These are phyloP conservation scores for Monochamus alternatus DNA, from an alignment of 2,888 invertebrate species.

Conservation along the genomic window DNA sequence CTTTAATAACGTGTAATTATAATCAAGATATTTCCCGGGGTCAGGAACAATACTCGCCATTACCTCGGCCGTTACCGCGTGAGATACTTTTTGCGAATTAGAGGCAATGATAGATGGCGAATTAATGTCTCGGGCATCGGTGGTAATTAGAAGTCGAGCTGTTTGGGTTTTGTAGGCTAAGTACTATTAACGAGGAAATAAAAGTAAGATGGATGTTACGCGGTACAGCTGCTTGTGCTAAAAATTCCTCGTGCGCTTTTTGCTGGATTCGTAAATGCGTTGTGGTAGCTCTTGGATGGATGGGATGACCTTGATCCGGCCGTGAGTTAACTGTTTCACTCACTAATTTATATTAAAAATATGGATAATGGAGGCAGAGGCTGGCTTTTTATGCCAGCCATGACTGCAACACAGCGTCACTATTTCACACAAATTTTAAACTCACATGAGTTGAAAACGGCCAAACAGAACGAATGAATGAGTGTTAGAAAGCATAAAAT, in stretches of 20 bases:
- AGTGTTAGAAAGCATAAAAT: no score
- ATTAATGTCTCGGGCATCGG: constrained; percentile 22
- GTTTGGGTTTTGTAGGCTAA: constrained; percentile 23
- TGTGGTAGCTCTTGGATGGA: no score
- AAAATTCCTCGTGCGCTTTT: background rate
- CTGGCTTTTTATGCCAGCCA: no score
- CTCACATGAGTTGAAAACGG: no score
- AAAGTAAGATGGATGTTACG: constrained; percentile 1
- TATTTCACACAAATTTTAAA: no score
- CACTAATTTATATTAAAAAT: no score
- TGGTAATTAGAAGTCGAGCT: constrained; percentile 23
- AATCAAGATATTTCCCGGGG: constrained; percentile 44
- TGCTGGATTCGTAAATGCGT: no score
- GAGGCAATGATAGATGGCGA: constrained; percentile 33
- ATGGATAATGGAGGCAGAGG: no score
- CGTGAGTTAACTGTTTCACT: no score
- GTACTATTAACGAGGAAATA: constrained; percentile 11
- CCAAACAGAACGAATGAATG: no score
- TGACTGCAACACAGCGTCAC: no score
- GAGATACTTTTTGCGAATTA: constrained; percentile 21
- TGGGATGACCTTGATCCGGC: no score
- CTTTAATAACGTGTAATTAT: constrained; percentile 51
- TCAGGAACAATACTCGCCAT: constrained; percentile 40
- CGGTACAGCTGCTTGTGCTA: background rate
- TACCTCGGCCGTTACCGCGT: constrained; percentile 4